Percentiles rank a stretch among this genome's conserved stretches.
Conservation (phyloP, 2,113 vertebrate species). For the Junco hyemalis region DNA sequence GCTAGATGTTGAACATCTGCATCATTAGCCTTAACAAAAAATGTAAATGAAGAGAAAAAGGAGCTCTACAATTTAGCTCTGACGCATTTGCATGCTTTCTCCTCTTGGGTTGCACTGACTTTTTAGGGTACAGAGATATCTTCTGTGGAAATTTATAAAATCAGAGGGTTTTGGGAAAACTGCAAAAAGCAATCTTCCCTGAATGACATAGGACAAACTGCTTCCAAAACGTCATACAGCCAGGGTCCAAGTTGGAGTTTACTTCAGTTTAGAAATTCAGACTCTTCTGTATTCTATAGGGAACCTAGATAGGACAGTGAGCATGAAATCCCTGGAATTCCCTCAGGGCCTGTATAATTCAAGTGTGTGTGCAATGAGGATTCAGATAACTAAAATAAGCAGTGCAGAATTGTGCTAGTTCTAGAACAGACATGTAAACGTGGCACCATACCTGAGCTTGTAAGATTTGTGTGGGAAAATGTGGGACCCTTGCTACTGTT, state of each 20-base stretch:
- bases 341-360: neutral
- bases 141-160: too few species aligned
- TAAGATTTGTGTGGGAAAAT: neutral
- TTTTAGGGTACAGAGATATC: neutral
- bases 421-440: accelerated
- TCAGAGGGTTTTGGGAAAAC: too few species aligned
- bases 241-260: neutral
- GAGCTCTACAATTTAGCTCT: neutral
- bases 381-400: neutral
- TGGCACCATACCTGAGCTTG: neutral
- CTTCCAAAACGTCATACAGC: neutral
- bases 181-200: neutral
- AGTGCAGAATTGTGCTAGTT: neutral
- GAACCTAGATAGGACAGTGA: neutral
- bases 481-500: neutral
- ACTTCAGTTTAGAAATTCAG: neutral
- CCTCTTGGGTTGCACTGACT: neutral
- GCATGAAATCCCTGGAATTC: neutral
- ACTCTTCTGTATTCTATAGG: neutral
- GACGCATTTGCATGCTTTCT: neutral
- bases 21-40: neutral
- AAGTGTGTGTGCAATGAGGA: neutral
- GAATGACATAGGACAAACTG: neutral
- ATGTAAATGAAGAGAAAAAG: neutral
- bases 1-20: neutral